These are phyloP conservation scores for Bombyx huttoni DNA, from an alignment of 2,888 invertebrate species.

Conservation along the genomic window DNA sequence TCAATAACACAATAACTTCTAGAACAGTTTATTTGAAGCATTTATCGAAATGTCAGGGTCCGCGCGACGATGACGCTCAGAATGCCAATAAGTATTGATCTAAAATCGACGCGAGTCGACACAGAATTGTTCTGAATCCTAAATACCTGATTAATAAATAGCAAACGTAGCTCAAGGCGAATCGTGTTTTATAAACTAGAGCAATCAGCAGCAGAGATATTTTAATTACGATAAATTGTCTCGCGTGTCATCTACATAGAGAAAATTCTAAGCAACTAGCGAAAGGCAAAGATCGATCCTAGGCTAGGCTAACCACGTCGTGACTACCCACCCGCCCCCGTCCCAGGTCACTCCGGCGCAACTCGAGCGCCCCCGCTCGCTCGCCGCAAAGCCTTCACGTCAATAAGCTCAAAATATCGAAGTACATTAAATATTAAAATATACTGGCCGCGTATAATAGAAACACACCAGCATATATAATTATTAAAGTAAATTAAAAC, in stretches of 20 bases:
- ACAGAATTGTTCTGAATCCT: slow-evolving; percentile 3
- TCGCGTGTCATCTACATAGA: slow-evolving; percentile 6
- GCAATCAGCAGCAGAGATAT: neutral
- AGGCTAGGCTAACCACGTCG: slow-evolving; percentile 64
- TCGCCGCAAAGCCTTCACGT: slow-evolving; percentile 45
- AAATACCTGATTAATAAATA: slow-evolving; percentile 6
- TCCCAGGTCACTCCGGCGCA: slow-evolving; percentile 11
- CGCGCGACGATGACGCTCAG: slow-evolving; percentile 25
- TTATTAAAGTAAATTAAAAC: no score
- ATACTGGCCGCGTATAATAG: neutral
- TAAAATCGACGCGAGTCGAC: slow-evolving; percentile 6
- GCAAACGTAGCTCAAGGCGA: neutral
- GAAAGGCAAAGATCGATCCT: slow-evolving; percentile 23
- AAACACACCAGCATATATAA: no score
- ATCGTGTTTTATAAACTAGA: neutral
- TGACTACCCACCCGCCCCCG: slow-evolving; percentile 31
- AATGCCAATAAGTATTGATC: slow-evolving; percentile 36
- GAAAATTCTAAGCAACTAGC: slow-evolving; percentile 22
- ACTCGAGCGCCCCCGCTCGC: slow-evolving; percentile 18
- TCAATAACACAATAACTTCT: slow-evolving; percentile 27
- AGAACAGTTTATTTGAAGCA: slow-evolving; percentile 40
- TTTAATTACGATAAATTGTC: neutral
- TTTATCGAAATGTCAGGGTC: slow-evolving; percentile 61
- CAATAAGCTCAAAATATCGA: slow-evolving; percentile 13
- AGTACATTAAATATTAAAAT: neutral